These are phyloP conservation scores for Aporophyla lueneburgensis DNA, from an alignment of 2,888 invertebrate species.

Conservation along the genomic window DNA sequence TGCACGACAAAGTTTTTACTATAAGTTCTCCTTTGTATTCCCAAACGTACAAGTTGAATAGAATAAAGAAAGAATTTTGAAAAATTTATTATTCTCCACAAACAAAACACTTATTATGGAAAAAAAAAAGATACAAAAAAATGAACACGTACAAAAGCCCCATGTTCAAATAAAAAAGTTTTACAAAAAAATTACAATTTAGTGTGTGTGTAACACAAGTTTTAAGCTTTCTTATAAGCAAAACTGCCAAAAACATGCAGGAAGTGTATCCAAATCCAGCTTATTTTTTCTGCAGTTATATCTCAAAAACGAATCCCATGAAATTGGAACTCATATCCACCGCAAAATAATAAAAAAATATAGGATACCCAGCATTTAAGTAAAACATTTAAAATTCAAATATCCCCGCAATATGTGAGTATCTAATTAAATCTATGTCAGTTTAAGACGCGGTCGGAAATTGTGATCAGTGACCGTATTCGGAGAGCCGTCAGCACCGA, in stretches of 20 bases:
- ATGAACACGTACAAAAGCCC: too few species aligned
- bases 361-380: conserved; percentile 14
- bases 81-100: too few species aligned
- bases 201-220: too few species aligned
- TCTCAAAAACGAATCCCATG: neutral
- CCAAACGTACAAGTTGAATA: neutral
- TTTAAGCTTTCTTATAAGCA: neutral
- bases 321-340: conserved; percentile 6
- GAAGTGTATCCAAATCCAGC: neutral
- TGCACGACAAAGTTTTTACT: too few species aligned
- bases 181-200: too few species aligned
- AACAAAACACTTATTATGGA: too few species aligned
- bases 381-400: conserved; percentile 60
- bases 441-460: conserved; percentile 24
- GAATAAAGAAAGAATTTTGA: neutral
- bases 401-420: conserved; percentile 31
- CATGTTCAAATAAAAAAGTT: too few species aligned
- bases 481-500: conserved; percentile 39
- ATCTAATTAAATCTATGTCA: conserved; percentile 52
- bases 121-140: too few species aligned
- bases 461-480: conserved; percentile 53
- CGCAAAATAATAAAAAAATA: conserved; percentile 9
- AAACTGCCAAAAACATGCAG: neutral
- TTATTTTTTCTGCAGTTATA: neutral
- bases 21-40: neutral